A percentile compares a stretch with the other conserved stretches of the same genome.
phyloP scores from a whole-genome alignment of 2,888 invertebrate species.

The Caenorhabditis wallacei region DNA sequence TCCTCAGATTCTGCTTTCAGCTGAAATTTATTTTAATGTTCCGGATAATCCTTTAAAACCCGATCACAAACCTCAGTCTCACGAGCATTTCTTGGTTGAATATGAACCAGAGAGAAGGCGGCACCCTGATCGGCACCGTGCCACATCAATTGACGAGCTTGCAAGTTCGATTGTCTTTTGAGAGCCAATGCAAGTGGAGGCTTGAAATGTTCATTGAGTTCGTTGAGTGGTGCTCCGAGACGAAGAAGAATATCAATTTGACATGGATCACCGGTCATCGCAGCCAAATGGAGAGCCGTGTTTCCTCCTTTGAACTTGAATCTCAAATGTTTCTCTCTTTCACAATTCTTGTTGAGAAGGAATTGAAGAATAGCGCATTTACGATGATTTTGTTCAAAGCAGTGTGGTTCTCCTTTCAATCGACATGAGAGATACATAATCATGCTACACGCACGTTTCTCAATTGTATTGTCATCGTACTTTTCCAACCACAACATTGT shows the following conservation, averaged over 20 bases:
- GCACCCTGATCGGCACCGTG: conserved; percentile 63
- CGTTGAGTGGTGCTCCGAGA: conserved; percentile 8
- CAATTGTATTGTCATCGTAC: background rate
- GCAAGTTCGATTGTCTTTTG: conserved; percentile 21
- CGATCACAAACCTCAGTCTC: background rate
- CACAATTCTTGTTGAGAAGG: background rate
- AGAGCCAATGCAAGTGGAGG: conserved; percentile 44
- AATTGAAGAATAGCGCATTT: conserved; percentile 52
- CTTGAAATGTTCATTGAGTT: conserved; percentile 19
- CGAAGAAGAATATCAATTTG: conserved; percentile 61
- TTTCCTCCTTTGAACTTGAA: conserved; percentile 28
- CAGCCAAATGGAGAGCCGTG: conserved; percentile 50
- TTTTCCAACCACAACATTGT: background rate
- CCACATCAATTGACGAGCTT: conserved; percentile 64
- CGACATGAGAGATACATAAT: conserved; percentile 41
- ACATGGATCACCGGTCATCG: conserved; percentile 58
- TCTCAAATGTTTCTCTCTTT: background rate
- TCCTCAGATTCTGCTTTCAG: background rate
- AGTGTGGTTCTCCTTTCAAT: conserved; percentile 14
- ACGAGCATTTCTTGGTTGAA: conserved; percentile 8
- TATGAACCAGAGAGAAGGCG: background rate
- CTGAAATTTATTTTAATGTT: background rate
- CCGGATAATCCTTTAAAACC: background rate
- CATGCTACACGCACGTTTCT: background rate
- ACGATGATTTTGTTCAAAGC: conserved; percentile 32